These are phyloP conservation scores for Aramus guarauna DNA, from an alignment of 2,113 vertebrate genomes.

Conservation along the genomic window DNA sequence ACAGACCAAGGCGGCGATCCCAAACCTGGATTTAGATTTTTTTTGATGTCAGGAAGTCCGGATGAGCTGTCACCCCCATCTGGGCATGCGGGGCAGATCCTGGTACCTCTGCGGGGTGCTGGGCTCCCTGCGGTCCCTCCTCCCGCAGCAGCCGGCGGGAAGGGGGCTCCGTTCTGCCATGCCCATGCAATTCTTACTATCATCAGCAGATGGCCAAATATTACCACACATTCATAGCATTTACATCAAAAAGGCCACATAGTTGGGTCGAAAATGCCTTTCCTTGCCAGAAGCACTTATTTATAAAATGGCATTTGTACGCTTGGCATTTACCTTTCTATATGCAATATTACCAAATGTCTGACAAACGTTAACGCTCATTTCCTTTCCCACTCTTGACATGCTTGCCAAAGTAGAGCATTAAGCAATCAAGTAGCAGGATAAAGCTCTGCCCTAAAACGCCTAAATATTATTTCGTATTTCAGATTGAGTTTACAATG, in stretches of 20 bases:
- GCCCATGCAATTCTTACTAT: slow-evolving; percentile 18
- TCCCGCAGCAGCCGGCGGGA: neutral
- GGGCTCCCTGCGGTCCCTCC: fast-evolving
- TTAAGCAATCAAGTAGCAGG: neutral
- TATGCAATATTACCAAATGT: neutral
- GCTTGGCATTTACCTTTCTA: slow-evolving; percentile 31
- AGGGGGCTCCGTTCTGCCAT: neutral
- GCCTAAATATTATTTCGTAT: neutral
- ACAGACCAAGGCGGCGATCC: neutral
- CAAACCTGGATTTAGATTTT: neutral
- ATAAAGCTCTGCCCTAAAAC: neutral
- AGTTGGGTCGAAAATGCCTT: neutral
- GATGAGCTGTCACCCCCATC: neutral
- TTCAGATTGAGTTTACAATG: neutral
- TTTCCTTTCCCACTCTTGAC: neutral
- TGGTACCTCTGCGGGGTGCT: no score
- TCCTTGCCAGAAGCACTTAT: slow-evolving; percentile 9
- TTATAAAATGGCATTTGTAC: slow-evolving; percentile 25
- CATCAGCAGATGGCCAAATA: slow-evolving; percentile 64
- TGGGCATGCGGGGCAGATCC: neutral
- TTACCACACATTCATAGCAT: slow-evolving; percentile 51
- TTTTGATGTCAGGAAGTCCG: neutral
- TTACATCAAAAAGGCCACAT: slow-evolving; percentile 15
- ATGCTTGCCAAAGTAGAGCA: neutral
- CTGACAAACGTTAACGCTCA: neutral